phyloP scores from a whole-genome alignment of 2,797 vertebrate species.

The Delichon dasypus region DNA sequence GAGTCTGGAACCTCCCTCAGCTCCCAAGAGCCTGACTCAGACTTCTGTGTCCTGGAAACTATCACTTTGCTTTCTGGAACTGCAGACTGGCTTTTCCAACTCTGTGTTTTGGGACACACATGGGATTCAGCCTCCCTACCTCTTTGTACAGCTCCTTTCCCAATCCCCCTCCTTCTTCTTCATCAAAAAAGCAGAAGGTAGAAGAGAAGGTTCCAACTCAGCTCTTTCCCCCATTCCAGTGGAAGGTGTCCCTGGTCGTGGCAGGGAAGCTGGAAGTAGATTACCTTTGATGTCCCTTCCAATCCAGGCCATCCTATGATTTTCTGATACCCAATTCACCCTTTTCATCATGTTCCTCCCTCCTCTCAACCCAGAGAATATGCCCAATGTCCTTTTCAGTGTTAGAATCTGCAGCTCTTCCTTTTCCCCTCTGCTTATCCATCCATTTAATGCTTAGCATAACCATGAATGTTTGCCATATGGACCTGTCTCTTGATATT shows the following conservation, averaged over 20 bases:
- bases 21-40: background rate
- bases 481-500: constrained; percentile 1
- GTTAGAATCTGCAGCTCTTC: background rate
- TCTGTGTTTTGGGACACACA: background rate
- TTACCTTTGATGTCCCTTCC: background rate
- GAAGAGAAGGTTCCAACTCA: background rate
- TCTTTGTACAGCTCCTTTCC: background rate
- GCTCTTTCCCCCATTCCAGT: background rate
- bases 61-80: background rate
- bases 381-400: background rate
- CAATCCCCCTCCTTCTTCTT: background rate
- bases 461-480: background rate
- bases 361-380: background rate
- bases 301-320: background rate
- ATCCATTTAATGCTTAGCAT: background rate
- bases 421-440: background rate
- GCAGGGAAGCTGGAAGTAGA: background rate
- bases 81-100: background rate
- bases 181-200: background rate
- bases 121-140: background rate
- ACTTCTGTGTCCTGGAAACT: background rate
- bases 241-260: background rate
- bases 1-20: background rate
- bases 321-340: background rate
- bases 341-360: background rate